Base-by-base conservation (phyloP, 1,140 invertebrate species). In the Drosophila dunni region DNA sequence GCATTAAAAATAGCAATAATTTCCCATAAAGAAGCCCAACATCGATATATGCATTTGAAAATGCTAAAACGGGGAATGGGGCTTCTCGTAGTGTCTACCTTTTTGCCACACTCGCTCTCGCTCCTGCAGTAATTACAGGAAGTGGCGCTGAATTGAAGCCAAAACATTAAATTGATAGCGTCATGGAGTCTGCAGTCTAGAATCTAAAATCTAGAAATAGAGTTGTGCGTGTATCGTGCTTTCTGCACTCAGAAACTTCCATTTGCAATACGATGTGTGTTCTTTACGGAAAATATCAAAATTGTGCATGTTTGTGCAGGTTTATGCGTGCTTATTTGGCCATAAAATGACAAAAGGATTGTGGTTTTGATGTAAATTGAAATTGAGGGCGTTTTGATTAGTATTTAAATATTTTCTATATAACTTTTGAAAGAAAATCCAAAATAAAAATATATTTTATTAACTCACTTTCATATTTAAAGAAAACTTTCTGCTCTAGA, bases 1-100 rank as follows among this genome's bases (percentile, higher is more conserved):
- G 84, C 84, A 89, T 89, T 89, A 89, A 89, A 89, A 89, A 89
- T 89, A 89, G 84, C 84, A 89, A 89, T 89, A 89, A 89, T 89
- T 89, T 89, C 74, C 84, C 70, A 89, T 89, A 84, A 89, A 89
- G 81, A 88, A 85, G 81, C 63, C 76, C 80, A 86, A 61, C 75
- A 72, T 67, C 62, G 71, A 66, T 69, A 66, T 69, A 56, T 70
- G 67, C 71, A 62, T 65, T 46, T 69, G 63, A n/a, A 11, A 17
- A 54, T 63, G 62, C 64, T 29, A 29, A 5, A 5, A 29, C 24
- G 24, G 1, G 24, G 24, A 29, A 58, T 80, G 24, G 15, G 15
- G 42, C 4, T 58, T 0, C 54, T 50, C 8, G 9, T 34, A 15
- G 5, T 33, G 11, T 29, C 38, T 20, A n/a, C 15, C 15, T 38